Conservation (phyloP, 2,113 vertebrate genomes). For the Channa maculata region DNA sequence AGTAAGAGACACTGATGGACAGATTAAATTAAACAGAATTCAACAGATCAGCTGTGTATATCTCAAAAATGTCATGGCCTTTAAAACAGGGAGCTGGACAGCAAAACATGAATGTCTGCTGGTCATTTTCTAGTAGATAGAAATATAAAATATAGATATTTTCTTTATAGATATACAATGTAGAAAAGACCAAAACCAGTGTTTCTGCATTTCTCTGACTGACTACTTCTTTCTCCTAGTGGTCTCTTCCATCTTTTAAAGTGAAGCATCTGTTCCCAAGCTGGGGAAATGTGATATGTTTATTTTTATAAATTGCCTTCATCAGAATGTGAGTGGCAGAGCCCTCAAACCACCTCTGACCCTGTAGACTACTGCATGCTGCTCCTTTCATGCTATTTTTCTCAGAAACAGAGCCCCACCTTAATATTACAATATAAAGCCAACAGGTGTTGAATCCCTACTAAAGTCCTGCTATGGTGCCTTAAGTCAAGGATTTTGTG, state of each 20-base stretch:
- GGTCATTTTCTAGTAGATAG: slow-evolving; percentile 34
- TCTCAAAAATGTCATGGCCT: slow-evolving; percentile 54
- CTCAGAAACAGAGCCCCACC: slow-evolving; percentile 49
- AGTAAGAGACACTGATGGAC: slow-evolving; percentile 3
- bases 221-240: not conserved
- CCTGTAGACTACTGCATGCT: not conserved
- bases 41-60: slow-evolving; percentile 56
- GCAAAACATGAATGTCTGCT: slow-evolving; percentile 75
- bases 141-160: too few species aligned
- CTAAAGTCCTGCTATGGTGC: not conserved
- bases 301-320: not conserved
- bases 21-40: slow-evolving; percentile 34
- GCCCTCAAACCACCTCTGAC: slow-evolving; percentile 6
- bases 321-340: slow-evolving; percentile 22
- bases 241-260: not conserved
- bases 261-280: not conserved
- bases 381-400: slow-evolving; percentile 33
- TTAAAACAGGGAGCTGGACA: slow-evolving; percentile 53
- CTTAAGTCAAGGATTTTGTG: not conserved
- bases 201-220: slow-evolving; percentile 30
- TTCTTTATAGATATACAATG: slow-evolving; percentile 28
- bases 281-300: slow-evolving; percentile 14
- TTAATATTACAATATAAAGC: slow-evolving; percentile 25
- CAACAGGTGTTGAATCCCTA: slow-evolving; percentile 2
- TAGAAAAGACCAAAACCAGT: slow-evolving; percentile 21